These are phyloP conservation scores for Rhinolophus ferrumequinum DNA, from an alignment of 2,113 vertebrate genomes.

Conservation along the genomic window DNA sequence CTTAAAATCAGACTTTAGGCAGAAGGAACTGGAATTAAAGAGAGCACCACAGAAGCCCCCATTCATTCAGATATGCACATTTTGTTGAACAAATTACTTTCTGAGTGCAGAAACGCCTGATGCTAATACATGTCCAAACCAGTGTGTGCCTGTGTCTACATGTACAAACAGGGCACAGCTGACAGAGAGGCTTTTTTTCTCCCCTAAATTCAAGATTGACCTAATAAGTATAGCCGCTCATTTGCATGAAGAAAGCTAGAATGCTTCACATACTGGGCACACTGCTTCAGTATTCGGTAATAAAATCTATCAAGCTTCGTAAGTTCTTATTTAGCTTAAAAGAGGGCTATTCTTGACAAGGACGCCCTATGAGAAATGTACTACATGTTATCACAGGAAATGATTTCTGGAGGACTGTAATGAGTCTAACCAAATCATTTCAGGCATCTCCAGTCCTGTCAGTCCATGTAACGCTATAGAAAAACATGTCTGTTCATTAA, in stretches of 20 bases:
- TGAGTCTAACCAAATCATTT: slow-evolving; percentile 78
- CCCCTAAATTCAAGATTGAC: neutral
- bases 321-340: slow-evolving; percentile 70
- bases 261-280: neutral
- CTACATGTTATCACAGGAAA: slow-evolving; percentile 79
- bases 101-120: neutral
- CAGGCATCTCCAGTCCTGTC: slow-evolving; percentile 70
- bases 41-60: neutral
- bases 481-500: slow-evolving; percentile 36
- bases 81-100: slow-evolving; percentile 63
- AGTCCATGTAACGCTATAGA: neutral
- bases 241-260: slow-evolving; percentile 47
- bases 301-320: slow-evolving; percentile 74
- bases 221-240: neutral
- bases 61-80: slow-evolving; percentile 44
- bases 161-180: neutral
- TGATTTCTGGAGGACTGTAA: slow-evolving; percentile 76
- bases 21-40: slow-evolving; percentile 39
- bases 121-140: neutral
- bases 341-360: slow-evolving; percentile 76
- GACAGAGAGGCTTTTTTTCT: neutral
- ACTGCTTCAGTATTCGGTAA: slow-evolving; percentile 37
- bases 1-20: neutral
- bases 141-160: neutral
- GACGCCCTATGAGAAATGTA: slow-evolving; percentile 76